phyloP scores from a whole-genome alignment of 2,113 vertebrate genomes.

The Naja naja region DNA sequence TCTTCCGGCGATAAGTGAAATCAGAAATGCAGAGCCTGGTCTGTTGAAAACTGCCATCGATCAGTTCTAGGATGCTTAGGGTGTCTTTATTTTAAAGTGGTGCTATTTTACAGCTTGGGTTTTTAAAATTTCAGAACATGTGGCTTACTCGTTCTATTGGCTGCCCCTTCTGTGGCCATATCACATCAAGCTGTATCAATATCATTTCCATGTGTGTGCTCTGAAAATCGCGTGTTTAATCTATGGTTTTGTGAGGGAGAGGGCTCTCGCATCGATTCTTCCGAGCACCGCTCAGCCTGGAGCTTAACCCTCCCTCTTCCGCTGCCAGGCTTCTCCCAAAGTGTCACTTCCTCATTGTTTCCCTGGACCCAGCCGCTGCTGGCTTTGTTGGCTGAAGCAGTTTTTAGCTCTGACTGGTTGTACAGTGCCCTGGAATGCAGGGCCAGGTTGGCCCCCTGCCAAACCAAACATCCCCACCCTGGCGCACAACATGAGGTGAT shows the following conservation, averaged over 20 bases:
- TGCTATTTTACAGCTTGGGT: not conserved
- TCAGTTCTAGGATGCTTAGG: not conserved
- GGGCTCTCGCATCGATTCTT: not conserved
- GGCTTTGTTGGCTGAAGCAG: slow-evolving; percentile 51
- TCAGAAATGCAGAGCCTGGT: too few relatives aligned
- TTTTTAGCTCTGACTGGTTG: slow-evolving; percentile 50
- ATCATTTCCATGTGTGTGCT: not conserved
- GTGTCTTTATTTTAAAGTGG: not conserved
- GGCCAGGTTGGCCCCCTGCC: slow-evolving; percentile 58
- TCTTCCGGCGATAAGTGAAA: not conserved
- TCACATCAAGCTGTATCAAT: not conserved
- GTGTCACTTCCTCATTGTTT: slow-evolving; percentile 37
- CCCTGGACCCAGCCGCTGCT: not conserved
- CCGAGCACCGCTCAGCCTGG: not conserved
- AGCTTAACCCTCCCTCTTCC: not conserved
- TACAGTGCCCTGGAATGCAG: slow-evolving; percentile 52
- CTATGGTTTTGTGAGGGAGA: not conserved
- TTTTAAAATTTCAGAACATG: not conserved
- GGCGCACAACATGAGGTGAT: slow-evolving; percentile 51
- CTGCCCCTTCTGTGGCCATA: not conserved
- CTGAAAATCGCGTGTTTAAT: not conserved
- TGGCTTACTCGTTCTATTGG: not conserved
- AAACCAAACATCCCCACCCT: slow-evolving; percentile 65
- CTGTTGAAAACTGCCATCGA: not conserved
- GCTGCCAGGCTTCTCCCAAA: slow-evolving; percentile 1